A percentile compares a stretch with the other conserved stretches of the same genome.
Conservation (phyloP, 1,140 invertebrate genomes). For the Trichonephila clavipes region DNA sequence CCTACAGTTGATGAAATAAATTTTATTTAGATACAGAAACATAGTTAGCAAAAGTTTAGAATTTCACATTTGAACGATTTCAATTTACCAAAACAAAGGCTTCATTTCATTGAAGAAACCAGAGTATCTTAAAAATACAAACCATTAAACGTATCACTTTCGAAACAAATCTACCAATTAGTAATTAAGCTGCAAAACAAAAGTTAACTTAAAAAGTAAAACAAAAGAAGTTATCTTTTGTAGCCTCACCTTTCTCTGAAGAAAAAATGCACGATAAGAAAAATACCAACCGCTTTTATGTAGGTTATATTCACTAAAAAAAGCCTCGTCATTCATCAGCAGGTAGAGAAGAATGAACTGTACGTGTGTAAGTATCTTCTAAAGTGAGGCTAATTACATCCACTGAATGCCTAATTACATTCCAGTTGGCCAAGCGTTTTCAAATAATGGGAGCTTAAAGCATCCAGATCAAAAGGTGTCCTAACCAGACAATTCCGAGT, state of each 20-base stretch:
- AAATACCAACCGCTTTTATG: not conserved
- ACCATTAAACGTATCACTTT: no score
- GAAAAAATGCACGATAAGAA: not conserved
- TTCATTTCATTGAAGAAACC: no score
- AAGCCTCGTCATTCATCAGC: not conserved
- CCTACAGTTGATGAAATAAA: no score
- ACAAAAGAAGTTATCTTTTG: no score
- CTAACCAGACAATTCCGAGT: conserved; percentile 34
- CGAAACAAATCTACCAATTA: no score
- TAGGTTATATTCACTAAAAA: not conserved
- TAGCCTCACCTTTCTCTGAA: not conserved
- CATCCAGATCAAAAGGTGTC: conserved; percentile 36
- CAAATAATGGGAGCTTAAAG: not conserved
- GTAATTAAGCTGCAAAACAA: no score
- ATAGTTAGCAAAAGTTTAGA: no score
- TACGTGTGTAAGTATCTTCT: not conserved
- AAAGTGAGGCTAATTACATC: conserved; percentile 37
- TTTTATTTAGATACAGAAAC: no score
- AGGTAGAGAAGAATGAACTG: not conserved
- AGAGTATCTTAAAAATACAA: no score
- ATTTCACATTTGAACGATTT: no score
- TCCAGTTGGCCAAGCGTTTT: conserved; percentile 16
- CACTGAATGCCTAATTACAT: conserved; percentile 17
- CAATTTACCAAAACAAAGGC: no score
- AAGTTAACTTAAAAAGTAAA: no score